These are phyloP conservation scores for Serinus canaria DNA, from an alignment of 2,113 vertebrate species.

Conservation along the genomic window DNA sequence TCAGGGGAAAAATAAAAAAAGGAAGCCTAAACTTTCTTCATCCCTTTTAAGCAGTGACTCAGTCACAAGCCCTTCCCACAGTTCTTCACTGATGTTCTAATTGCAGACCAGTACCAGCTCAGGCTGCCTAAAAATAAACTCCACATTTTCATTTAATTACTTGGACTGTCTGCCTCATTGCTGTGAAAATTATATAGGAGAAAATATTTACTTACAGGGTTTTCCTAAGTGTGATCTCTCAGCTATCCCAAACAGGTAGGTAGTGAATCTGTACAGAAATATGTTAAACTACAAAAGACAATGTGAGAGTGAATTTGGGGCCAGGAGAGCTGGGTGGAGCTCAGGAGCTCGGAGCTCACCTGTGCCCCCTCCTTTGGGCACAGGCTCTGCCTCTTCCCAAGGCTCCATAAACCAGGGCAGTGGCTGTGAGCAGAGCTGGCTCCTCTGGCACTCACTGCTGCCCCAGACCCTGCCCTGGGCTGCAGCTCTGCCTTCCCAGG, in stretches of 20 bases:
- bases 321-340: background rate
- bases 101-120: background rate
- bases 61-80: background rate
- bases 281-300: background rate
- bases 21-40: background rate
- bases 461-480: background rate
- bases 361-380: background rate
- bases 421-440: rapidly evolving
- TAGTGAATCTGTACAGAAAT: background rate
- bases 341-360: background rate
- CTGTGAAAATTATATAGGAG: background rate
- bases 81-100: background rate
- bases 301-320: background rate
- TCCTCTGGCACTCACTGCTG: background rate
- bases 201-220: background rate
- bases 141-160: background rate
- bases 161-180: background rate
- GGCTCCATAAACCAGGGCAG: background rate
- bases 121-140: conserved; percentile 20
- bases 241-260: background rate
- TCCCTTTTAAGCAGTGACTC: background rate
- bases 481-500: background rate
- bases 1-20: background rate
- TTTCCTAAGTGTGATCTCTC: background rate
- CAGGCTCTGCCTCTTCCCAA: background rate